Evolutionary conservation across 2,113 vertebrate species (phyloP).

Genomic region (Oryzias melastigma): DNA sequence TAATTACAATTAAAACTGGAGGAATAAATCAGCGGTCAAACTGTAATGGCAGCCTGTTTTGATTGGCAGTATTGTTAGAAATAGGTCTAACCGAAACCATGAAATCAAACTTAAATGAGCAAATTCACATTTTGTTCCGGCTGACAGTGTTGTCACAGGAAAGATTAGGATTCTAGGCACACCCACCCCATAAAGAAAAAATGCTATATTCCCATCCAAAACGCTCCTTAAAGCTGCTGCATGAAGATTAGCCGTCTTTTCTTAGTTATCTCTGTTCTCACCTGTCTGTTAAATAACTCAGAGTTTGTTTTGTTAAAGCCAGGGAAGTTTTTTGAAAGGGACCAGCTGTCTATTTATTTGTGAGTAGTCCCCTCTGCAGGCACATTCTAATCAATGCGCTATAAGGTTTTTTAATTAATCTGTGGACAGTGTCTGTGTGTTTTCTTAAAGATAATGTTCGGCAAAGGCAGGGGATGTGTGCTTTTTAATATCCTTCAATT

Average conservation of each 20-base stretch:
- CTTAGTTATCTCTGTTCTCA: slow-evolving; percentile 65
- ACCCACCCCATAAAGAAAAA: slow-evolving; percentile 5
- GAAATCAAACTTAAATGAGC: slow-evolving; percentile 5
- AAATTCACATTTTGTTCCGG: slow-evolving; percentile 6
- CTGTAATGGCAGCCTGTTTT: neutral
- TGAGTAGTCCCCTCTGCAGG: slow-evolving; percentile 44
- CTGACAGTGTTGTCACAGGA: slow-evolving; percentile 4
- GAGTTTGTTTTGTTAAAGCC: slow-evolving; percentile 52
- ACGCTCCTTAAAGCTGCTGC: slow-evolving; percentile 28
- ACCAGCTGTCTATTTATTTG: slow-evolving; percentile 64
- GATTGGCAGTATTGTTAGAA: neutral
- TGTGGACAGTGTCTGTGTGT: slow-evolving; percentile 62
- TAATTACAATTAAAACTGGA: neutral
- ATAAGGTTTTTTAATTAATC: slow-evolving; percentile 74
- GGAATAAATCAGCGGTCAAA: neutral
- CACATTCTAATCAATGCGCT: slow-evolving; percentile 62
- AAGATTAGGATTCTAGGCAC: slow-evolving; percentile 37
- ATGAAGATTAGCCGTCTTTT: slow-evolving; percentile 40
- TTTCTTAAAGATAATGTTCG: slow-evolving; percentile 67
- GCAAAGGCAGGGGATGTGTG: slow-evolving; percentile 21
- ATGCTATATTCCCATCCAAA: slow-evolving; percentile 6
- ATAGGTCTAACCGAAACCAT: slow-evolving; percentile 6
- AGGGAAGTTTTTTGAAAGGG: slow-evolving; percentile 44
- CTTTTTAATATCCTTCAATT: slow-evolving; percentile 55
- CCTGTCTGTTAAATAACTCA: slow-evolving; percentile 52